These are phyloP conservation scores for Rhynchonycteris naso DNA, from an alignment of 2,797 vertebrate species.

Conservation along the genomic window DNA sequence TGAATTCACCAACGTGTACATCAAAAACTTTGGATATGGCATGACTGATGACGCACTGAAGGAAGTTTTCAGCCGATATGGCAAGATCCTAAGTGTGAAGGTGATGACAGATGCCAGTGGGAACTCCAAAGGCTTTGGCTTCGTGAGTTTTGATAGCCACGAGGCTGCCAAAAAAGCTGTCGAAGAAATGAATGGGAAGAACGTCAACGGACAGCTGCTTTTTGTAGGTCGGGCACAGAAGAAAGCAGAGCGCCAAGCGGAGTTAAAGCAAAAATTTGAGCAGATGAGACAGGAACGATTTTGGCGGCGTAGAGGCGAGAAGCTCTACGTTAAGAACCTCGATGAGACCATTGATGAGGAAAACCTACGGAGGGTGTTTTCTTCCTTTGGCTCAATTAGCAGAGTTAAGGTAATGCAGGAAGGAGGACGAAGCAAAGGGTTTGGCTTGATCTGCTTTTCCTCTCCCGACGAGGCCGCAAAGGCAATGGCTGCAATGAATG, in stretches of 20 bases:
- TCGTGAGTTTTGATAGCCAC: slow-evolving; percentile 93
- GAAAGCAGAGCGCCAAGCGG: slow-evolving; percentile 77
- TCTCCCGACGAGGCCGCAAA: slow-evolving; percentile 16
- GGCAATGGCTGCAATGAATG: slow-evolving; percentile 74
- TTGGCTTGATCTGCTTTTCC: slow-evolving; percentile 74
- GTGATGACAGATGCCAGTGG: slow-evolving; percentile 92
- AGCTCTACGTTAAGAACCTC: slow-evolving; percentile 73
- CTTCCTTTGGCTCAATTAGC: slow-evolving; percentile 55
- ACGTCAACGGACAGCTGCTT: slow-evolving; percentile 87
- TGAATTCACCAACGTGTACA: slow-evolving; percentile 94
- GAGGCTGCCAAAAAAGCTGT: slow-evolving; percentile 62
- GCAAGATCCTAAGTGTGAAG: slow-evolving; percentile 92
- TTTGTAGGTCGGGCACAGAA: slow-evolving; percentile 87
- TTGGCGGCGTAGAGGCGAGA: neutral
- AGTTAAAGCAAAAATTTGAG: slow-evolving; percentile 60
- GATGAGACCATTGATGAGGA: slow-evolving; percentile 68
- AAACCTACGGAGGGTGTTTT: slow-evolving; percentile 19
- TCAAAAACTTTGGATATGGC: slow-evolving; percentile 93
- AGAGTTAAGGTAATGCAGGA: slow-evolving; percentile 71
- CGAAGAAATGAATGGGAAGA: slow-evolving; percentile 66
- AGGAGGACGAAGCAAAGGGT: slow-evolving; percentile 69
- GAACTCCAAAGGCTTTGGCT: slow-evolving; percentile 93
- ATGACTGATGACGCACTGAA: slow-evolving; percentile 90
- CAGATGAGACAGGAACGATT: slow-evolving; percentile 37
- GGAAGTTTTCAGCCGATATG: slow-evolving; percentile 91